Base-by-base conservation (phyloP, 2,797 vertebrate genomes). In the Aeoliscus strigatus region DNA sequence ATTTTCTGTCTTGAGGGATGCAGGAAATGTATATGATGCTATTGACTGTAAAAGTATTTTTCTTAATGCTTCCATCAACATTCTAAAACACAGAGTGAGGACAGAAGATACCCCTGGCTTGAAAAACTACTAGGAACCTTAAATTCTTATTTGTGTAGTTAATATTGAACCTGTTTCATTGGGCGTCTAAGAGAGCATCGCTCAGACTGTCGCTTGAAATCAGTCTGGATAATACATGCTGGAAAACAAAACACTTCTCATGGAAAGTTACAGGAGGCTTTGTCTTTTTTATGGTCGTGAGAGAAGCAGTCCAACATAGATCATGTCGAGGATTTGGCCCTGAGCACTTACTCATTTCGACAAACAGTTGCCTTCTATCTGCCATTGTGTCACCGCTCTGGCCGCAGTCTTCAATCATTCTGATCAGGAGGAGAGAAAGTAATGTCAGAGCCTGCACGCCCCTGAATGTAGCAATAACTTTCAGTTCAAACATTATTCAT, bases 341-440 rank as follows among this genome's bases (percentile, higher is more conserved):
- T 65, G 57, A 63, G 66, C 82, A 95, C 96, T 94, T 89, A 99
- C 96, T 94, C 96, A 99, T 98, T 87, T 99, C 96, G 72, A 94
- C 94, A 91, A 97, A 98, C 86, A 99, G 91, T 86, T 98, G 94
- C 90, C 94, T 92, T 92, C 93, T 92, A 81, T 96, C 96, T 83
- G 95, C 94, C 96, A 99, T 99, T 89, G 87, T 94, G 89, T 92
- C 90, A 80, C 88, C 88, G 81, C 89, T 91, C 87, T 79, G 83
- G 74, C 86, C 82, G 77, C 86, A 86, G 82, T 95, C 93, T 90
- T 97, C 93, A 91, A 94, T 96, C 93, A 94, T 94, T 96, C 96
- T 99, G 88, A 61, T 79, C 75, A 79, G 79, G 84, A 84, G 66
- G 84, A 89, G 68, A 81, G 44, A 75, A 37, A 68, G 79, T 51